Percentiles rank a stretch among this genome's conserved stretches.
These are phyloP conservation scores for Periophthalmus magnuspinnatus DNA, from an alignment of 2,797 vertebrate genomes.

Conservation along the genomic window DNA sequence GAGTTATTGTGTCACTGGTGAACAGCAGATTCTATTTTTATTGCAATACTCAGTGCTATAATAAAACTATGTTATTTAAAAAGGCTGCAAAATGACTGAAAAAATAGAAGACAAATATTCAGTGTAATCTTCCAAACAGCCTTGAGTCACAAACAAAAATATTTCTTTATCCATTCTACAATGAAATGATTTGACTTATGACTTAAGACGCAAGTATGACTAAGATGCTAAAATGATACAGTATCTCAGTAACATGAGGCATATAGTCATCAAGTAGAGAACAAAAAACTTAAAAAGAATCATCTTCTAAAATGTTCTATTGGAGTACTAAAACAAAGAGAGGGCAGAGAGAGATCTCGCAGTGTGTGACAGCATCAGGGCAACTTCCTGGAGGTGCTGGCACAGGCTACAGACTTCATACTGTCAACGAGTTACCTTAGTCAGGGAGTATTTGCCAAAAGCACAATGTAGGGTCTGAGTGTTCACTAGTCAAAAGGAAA, in stretches of 20 bases:
- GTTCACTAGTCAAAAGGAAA: conserved; percentile 2
- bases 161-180: too few species aligned
- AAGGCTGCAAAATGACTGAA: too few species aligned
- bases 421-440: background rate
- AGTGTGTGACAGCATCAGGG: background rate
- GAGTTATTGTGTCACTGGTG: background rate
- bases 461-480: conserved; percentile 4
- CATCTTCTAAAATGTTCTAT: background rate
- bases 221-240: too few species aligned
- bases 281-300: too few species aligned
- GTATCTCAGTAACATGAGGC: too few species aligned
- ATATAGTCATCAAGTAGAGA: too few species aligned
- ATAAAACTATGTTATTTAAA: too few species aligned
- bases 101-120: too few species aligned
- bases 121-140: too few species aligned
- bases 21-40: background rate
- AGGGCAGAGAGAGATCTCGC: background rate
- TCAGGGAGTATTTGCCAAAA: background rate
- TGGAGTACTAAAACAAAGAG: background rate
- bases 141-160: too few species aligned
- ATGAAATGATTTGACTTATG: too few species aligned
- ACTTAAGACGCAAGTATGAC: too few species aligned
- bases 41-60: background rate
- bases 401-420: background rate
- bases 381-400: background rate